Evolutionary conservation across 2,797 vertebrate genomes (phyloP), one percentile per base, ranked within the genome.

Genomic region (Onychomys torridus): DNA sequence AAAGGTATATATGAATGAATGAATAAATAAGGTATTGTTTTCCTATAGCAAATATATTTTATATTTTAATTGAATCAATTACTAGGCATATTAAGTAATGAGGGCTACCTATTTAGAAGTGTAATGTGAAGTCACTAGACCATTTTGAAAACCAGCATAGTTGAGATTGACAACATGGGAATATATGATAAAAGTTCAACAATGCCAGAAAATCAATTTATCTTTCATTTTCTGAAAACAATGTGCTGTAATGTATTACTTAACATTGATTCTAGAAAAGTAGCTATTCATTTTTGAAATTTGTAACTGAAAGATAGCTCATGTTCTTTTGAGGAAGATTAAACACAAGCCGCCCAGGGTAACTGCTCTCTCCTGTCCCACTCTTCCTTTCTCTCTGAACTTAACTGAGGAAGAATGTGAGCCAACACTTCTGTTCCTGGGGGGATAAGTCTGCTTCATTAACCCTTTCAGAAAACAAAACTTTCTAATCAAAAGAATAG

Each of bases 151-250:
- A 83, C 86, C 23, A 71, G 90, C 88, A 1, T 93, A 91, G 61
- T 86, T 94, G 82, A 92, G 73, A 17, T 71, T 94, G 67, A 92
- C 55, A 94, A 90, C 40, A 93, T 29, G 3, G 59, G 6, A 90
- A 82, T 87, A 89, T 94, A n/a, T 89, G 40, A 13, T 65, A 1
- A 40, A 93, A 17, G 1, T 46, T 21, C 14, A 55, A 59, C 43
- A 84, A 84, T 37, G 13, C 76, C 43, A 95, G 34, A 6, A 88
- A 92, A 91, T 95, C 91, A 91, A 55, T 23, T 13, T 93, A 79
- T 57, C 11, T 90, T 91, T 7, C 76, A 9, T 69, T 91, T 96
- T 85, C 25, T 93, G 34, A 92, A 65, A 67, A 92, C 27, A 43
- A 8, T 46, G 27, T 43, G 1, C 46, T 84, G 13, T 6, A 89